Conservation (phyloP, 2,113 vertebrate genomes). For the Oncorhynchus mykiss region DNA sequence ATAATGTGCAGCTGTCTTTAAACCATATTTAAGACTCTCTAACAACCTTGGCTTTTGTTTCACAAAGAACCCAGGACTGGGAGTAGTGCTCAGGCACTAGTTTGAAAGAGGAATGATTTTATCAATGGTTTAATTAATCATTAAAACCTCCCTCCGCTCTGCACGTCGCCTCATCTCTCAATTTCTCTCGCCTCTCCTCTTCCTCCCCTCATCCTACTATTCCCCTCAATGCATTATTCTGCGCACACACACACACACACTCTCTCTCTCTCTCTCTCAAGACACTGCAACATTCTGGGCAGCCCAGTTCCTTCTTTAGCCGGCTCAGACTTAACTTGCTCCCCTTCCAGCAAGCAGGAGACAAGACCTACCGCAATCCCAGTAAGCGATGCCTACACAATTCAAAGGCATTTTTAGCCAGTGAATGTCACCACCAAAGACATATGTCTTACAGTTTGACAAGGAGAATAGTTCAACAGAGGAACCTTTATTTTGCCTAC, state of each 20-base stretch:
- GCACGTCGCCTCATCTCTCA: conserved; percentile 30
- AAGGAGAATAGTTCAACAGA: conserved; percentile 52
- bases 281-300: conserved; percentile 55
- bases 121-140: conserved; percentile 67
- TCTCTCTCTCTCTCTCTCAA: conserved; percentile 30
- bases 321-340: conserved; percentile 56
- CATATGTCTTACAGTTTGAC: conserved; percentile 51
- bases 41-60: conserved; percentile 45
- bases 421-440: conserved; percentile 56
- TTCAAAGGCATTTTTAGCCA: conserved; percentile 40
- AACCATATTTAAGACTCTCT: background rate
- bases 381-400: conserved; percentile 53
- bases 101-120: conserved; percentile 48
- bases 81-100: conserved; percentile 38
- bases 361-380: conserved; percentile 44
- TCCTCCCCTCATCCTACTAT: conserved; percentile 15
- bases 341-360: conserved; percentile 7
- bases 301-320: conserved; percentile 52
- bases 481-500: conserved; percentile 42
- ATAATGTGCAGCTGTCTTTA: conserved; percentile 44
- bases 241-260: background rate
- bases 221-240: conserved; percentile 21
- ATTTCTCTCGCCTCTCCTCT: conserved; percentile 26
- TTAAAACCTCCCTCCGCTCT: conserved; percentile 40
- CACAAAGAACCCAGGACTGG: conserved; percentile 50